Conservation (phyloP, 2,797 vertebrate genomes). For the Rhadinocentrus ornatus region DNA sequence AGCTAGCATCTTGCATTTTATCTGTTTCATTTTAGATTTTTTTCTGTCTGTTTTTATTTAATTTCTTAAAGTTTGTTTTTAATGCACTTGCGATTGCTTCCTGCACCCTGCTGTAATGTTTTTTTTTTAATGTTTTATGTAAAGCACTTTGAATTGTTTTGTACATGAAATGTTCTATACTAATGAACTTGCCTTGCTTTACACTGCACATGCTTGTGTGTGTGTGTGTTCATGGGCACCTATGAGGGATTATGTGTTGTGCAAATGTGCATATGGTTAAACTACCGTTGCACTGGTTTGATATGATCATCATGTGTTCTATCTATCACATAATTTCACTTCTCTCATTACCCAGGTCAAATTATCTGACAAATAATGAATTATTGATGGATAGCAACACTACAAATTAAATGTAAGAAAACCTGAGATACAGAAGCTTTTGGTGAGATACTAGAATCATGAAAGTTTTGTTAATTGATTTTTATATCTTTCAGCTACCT, state of each 20-base stretch:
- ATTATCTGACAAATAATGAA: neutral
- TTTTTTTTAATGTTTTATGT: no score
- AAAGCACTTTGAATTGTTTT: no score
- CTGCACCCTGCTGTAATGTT: no score
- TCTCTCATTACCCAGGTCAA: conserved; percentile 19
- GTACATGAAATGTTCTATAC: no score
- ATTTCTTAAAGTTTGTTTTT: no score
- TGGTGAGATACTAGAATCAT: conserved; percentile 8
- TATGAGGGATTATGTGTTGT: neutral
- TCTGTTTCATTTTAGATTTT: no score
- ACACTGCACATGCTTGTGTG: neutral
- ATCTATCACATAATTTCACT: conserved; percentile 25
- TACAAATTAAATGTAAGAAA: conserved; percentile 5
- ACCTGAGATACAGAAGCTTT: conserved; percentile 16
- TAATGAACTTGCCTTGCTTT: no score
- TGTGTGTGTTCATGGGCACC: neutral
- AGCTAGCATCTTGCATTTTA: no score
- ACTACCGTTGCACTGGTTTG: no score
- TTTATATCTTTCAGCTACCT: conserved; percentile 17
- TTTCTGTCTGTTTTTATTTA: no score
- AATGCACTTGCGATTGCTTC: no score
- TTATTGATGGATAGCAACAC: neutral
- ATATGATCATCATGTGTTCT: no score
- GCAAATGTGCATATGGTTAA: conserved; percentile 23
- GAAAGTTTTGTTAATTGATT: conserved; percentile 24